Base-by-base conservation (phyloP, 2,113 vertebrate genomes). In the Neotragus pygmaeus region DNA sequence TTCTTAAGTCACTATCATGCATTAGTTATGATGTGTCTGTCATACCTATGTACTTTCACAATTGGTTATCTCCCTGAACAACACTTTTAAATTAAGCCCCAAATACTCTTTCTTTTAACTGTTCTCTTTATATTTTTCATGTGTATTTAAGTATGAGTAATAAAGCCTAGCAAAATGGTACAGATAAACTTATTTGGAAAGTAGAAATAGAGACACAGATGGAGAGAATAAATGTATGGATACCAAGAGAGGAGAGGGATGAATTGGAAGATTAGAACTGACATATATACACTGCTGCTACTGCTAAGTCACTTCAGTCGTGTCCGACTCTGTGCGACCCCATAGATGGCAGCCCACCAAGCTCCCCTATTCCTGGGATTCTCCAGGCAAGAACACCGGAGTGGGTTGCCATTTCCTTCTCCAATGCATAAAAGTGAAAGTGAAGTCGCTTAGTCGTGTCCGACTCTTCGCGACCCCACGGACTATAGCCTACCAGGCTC, bases 381-480 rank as follows among this genome's bases (percentile, higher is more conserved):
- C 58, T 62, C 28, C 28, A 62, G 28, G 28, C 58, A 62, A 30
- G 58, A 15, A 30, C 13, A 30, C 27, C 30, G 58, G 28, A 62
- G 27, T 30, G 58, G 58, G 58, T 30, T 62, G 58, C 58, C 58
- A 30, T 62, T 62, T 1, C 58, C 58, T 62, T 15, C 58, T 60
- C 28, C 28, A 62, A 6, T 3, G 58, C 5, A 62, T 27, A 62
- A 62, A 30, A 62, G 2, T 30, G 58, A 62, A 62, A 62, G 28
- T 7, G 58, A 62, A 62, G 58, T 62, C 28, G 2, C 28, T 62
- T 6, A 62, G 58, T 30, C 6, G 1, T 30, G 58, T 62, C 28
- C 0, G 13, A 62, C 58, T 30, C 28, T 62, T 30, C 0, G 0
- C 0, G 13, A 62, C 13, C 58, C 58, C 28, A 14, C 15, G 58